Base-by-base conservation (phyloP, 2,888 invertebrate species). In the Acronicta alni region DNA sequence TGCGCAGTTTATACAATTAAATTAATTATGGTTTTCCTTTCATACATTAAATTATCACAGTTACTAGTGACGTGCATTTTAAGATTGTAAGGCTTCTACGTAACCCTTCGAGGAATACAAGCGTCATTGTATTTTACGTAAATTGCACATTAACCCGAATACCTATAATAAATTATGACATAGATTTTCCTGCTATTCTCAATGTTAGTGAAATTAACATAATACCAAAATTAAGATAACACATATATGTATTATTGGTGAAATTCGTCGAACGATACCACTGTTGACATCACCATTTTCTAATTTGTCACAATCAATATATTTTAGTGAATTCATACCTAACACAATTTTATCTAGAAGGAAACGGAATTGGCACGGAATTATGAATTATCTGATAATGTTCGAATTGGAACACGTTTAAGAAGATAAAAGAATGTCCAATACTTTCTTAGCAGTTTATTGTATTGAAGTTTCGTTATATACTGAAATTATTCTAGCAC, bases 381-480 rank as follows among this genome's bases (percentile, higher is more conserved):
- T 53, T 48, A 44, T 41, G 49, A n/a, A n/a, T 66, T 77, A 75
- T 77, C 67, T 57, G 76, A 77, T 77, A 76, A 77, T 63, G 43
- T 39, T 57, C 45, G 46, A 77, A 77, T 57, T 70, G 54, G 70
- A 63, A 45, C 76, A 64, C 44, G 26, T 52, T 55, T 47, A 48
- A 69, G 30, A 46, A 18, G 67, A 67, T 67, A 70, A 67, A 71
- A 62, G 26, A 58, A 10, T 55, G 59, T 59, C 26, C 39, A 59
- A 69, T 41, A 39, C 42, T 63, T 15, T 39, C 44, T 20, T 35
- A 6, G n/a, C n/a, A 35, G n/a, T 35, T 6, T 35, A 35, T 35
- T n/a, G 5, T 35, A 30, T 12, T 30, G 30, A 12, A 12, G 0
- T 30, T 30, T 26, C 26, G 8, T 9, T 26, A 23, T 23, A 7